Base-by-base conservation (phyloP, 2,888 invertebrate genomes). In the Caenorhabditis uteleia region DNA sequence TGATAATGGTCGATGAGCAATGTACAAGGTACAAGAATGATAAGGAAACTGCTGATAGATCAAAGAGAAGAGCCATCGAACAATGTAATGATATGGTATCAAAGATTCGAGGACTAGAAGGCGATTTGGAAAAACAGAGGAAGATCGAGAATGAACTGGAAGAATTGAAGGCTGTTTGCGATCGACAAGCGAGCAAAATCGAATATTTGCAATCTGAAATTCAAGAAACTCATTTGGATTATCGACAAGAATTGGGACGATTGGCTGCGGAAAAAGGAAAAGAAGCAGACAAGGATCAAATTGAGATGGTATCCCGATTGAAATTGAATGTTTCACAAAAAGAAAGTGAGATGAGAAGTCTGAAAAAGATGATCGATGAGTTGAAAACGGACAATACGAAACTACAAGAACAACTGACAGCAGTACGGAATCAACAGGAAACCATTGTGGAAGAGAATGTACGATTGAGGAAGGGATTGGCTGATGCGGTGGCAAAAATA, bases 181-280 rank as follows among this genome's bases (percentile, higher is more conserved):
- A 51, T 3, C 23, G 62, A 2, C 56, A 56, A 27, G 23, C 25
- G n/a, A 18, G 42, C 40, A 62, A 62, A 20, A 51, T 62, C n/a
- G 51, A 56, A 16, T 62, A 34, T 20, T 49, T 62, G 56, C 56
- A 36, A 16, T 36, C 26, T 21, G 76, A 77, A 50, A 54, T 77
- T 27, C 59, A 64, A 6, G 75, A 68, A 45, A 57, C 69, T 12
- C 75, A 74, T 45, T 31, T 55, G 7, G 75, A 75, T 45, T 68
- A 76, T 50, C 69, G 71, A 20, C 49, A 51, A 23, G 73, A 73
- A 29, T 40, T 73, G 36, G 36, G 60, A 3, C 39, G 45, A 21
- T 34, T 73, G 23, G 70, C 73, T 3, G 14, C 3, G 5, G 45
- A 45, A 40, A 26, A 38, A 31, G 27, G 31, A 29, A 3, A 25